Evolutionary conservation across 2,797 vertebrate species (phyloP).

Genomic region (Podargus strigoides): DNA sequence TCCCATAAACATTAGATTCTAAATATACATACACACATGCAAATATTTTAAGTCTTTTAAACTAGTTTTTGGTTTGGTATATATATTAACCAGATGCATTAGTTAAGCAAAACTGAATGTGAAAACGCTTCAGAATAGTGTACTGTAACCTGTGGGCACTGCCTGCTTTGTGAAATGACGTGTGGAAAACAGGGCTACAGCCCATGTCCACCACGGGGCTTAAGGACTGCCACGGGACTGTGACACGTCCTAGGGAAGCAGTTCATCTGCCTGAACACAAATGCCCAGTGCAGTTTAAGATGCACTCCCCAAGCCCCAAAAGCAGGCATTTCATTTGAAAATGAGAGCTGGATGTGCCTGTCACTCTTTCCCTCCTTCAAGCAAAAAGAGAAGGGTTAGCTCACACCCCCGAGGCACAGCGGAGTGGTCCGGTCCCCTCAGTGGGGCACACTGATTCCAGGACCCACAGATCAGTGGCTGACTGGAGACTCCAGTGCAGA

Average conservation of each 20-base stretch:
- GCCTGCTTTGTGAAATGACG: not conserved
- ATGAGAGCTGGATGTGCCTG: not conserved
- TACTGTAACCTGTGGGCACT: not conserved
- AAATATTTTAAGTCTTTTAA: not conserved
- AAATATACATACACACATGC: not conserved
- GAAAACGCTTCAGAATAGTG: not conserved
- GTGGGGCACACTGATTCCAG: not conserved
- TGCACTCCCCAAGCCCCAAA: rapidly evolving
- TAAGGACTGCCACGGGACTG: not conserved
- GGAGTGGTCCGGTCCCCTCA: not conserved
- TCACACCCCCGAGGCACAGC: not conserved
- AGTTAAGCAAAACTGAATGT: not conserved
- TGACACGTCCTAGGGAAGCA: not conserved
- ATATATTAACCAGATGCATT: not conserved
- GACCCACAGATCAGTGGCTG: not conserved
- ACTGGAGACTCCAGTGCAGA: not conserved
- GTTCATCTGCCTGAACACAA: not conserved
- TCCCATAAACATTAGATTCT: not conserved
- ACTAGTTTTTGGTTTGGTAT: not conserved
- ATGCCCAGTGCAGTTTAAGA: not conserved
- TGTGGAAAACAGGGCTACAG: not conserved
- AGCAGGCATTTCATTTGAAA: not conserved
- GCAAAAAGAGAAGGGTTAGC: not conserved
- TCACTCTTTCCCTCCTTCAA: not conserved
- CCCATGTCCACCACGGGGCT: not conserved